Evolutionary conservation across 2,888 invertebrate genomes (phyloP), one percentile per base, ranked within the genome.

Genomic region (Bimastos eiseni): DNA sequence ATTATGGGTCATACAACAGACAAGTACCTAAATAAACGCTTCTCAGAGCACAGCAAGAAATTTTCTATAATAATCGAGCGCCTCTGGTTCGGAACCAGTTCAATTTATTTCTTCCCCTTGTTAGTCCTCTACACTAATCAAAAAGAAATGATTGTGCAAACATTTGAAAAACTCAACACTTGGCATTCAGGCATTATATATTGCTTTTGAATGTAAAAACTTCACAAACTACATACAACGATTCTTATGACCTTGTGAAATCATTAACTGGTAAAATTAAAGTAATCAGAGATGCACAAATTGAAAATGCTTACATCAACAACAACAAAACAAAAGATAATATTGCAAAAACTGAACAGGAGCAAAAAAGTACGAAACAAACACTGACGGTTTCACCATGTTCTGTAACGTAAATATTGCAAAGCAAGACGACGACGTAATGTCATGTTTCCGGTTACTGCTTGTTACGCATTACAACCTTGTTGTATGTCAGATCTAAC

Each of bases 291-390:
- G n/a, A 21, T 21, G 1, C 11, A 24, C 24, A 5, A 49, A 70
- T 30, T 70, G 24, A 49, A 49, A 49, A 49, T 49, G 4, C 1
- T 21, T 21, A 19, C 49, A 49, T 49, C 24, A 21, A 49, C 4
- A 70, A n/a, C 8, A n/a, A 70, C n/a, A 70, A 8, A 4, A 6
- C 30, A n/a, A 70, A 30, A 8, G 11, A 70, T 30, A 70, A 70
- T n/a, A 70, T 70, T 70, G 70, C 70, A 70, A 70, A 70, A n/a
- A 70, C 70, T 70, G 70, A 70, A 70, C 70, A 70, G 70, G n/a
- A 70, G n/a, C 30, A n/a, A 49, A 70, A n/a, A 30, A 30, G 30
- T n/a, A 70, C n/a, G n/a, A 30, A n/a, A 70, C n/a, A 70, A 49
- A 70, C 70, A 70, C 8, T n/a, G n/a, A n/a, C 8, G 3, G 70